Conservation (phyloP, 2,888 invertebrate genomes). For the Euplagia quadripunctaria region DNA sequence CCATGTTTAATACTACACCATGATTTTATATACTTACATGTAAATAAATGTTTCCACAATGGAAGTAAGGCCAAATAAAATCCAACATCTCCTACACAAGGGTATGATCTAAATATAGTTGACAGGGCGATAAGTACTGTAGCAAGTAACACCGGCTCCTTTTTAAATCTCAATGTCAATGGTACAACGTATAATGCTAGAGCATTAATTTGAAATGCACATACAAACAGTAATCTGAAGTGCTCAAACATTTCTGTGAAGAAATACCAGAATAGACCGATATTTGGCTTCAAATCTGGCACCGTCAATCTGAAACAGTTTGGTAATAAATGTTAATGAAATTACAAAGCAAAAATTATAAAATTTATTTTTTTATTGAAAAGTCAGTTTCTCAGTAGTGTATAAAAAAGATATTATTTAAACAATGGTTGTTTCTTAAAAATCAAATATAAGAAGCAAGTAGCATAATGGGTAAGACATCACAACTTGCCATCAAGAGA, state of each 20-base stretch:
- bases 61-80: slow-evolving; percentile 96
- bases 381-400: too few species aligned
- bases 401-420: too few species aligned
- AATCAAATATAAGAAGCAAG: too few species aligned
- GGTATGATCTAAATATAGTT: slow-evolving; percentile 98
- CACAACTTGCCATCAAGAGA: too few species aligned
- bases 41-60: slow-evolving; percentile 95
- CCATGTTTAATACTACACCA: too few species aligned
- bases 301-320: slow-evolving; percentile 92
- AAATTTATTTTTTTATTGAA: too few species aligned
- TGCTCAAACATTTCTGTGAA: slow-evolving; percentile 99
- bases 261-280: slow-evolving; percentile 99
- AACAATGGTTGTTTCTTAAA: too few species aligned
- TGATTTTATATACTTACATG: slow-evolving; percentile 89
- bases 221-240: slow-evolving; percentile 97
- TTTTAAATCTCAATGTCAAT: slow-evolving; percentile 92
- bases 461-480: too few species aligned
- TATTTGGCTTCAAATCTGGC: slow-evolving; percentile 98
- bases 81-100: slow-evolving; percentile 97
- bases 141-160: slow-evolving; percentile 93
- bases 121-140: slow-evolving; percentile 93
- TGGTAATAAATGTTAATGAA: slow-evolving; percentile 38
- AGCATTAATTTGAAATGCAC: slow-evolving; percentile 98
- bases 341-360: background rate
- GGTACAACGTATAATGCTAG: slow-evolving; percentile 96